Base-by-base conservation (phyloP, 2,888 invertebrate genomes). In the Timema podura region DNA sequence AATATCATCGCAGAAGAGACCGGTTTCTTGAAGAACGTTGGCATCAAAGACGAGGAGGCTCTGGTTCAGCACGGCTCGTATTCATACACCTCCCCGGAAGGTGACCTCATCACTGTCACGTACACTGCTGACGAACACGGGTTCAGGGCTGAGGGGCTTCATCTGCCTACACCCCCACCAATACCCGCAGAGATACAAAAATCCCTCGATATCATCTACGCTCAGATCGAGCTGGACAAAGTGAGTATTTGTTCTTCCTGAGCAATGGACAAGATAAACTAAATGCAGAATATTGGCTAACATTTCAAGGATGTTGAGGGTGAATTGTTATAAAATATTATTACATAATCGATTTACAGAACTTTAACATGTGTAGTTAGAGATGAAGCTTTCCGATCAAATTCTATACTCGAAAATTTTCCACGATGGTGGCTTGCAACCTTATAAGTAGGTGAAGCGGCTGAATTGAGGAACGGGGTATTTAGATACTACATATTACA, bases 161-260 rank as follows among this genome's bases (percentile, higher is more conserved):
- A 93, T 79, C 87, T 93, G 78, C 93, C 93, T 73, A 93, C 93
- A 67, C 90, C 92, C 73, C 92, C 93, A 13, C 92, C 93, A 73
- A 89, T 92, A 46, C 91, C 92, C 68, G 86, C 89, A 73, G 93
- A 92, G 84, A 92, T 93, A 77, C 93, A 93, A 82, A 93, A 92
- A 80, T 92, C 93, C 69, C 85, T 94, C 73, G 93, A 93, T 81
- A 88, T 93, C 78, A 94, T 94, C 81, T 93, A 89, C 80, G 92
- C 91, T 71, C 92, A 92, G 77, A 93, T 93, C 76, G 89, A 88
- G 78, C 82, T 85, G 74, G 86, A 87, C 76, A 82, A 88, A 80
- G 89, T 86, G 78, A 7, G 68, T 61, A 46, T 46, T 45, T 30
- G 1, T 30, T 30, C 51, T 51, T n/a, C 51, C n/a, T 51, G 30